These are phyloP conservation scores for Pangasianodon hypophthalmus DNA, from an alignment of 2,113 vertebrate genomes.

Conservation along the genomic window DNA sequence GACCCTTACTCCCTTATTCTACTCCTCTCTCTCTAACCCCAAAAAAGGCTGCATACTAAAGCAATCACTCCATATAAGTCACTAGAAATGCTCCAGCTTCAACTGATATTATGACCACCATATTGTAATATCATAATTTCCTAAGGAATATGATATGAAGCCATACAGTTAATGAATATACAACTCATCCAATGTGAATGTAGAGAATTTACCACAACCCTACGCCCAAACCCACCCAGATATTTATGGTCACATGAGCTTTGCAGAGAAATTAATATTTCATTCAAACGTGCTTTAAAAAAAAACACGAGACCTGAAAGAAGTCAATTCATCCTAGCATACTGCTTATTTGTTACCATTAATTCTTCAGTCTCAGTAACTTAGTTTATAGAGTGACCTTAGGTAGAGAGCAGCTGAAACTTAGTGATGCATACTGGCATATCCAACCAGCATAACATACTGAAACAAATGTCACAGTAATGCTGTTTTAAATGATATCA, in stretches of 20 bases:
- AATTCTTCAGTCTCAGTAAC: neutral
- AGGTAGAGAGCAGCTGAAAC: neutral
- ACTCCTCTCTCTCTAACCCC: no score
- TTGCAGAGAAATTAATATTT: slow-evolving; percentile 19
- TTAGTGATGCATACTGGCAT: neutral
- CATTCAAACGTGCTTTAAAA: neutral
- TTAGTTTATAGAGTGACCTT: neutral
- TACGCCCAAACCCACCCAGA: neutral
- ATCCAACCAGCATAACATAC: neutral
- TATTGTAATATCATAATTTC: neutral
- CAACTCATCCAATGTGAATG: slow-evolving; percentile 32
- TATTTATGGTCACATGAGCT: slow-evolving; percentile 15
- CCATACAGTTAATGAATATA: slow-evolving; percentile 1
- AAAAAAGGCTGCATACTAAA: neutral
- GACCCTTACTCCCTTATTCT: neutral
- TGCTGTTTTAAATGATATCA: neutral
- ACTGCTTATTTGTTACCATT: neutral
- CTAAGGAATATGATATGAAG: neutral
- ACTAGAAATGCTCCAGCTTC: neutral
- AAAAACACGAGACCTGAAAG: neutral
- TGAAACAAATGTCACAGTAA: neutral
- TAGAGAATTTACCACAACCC: slow-evolving; percentile 14
- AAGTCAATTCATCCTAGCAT: neutral
- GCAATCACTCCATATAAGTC: neutral
- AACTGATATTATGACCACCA: neutral